Conservation (phyloP, 2,113 vertebrate species). For the Leucosticte australis region DNA sequence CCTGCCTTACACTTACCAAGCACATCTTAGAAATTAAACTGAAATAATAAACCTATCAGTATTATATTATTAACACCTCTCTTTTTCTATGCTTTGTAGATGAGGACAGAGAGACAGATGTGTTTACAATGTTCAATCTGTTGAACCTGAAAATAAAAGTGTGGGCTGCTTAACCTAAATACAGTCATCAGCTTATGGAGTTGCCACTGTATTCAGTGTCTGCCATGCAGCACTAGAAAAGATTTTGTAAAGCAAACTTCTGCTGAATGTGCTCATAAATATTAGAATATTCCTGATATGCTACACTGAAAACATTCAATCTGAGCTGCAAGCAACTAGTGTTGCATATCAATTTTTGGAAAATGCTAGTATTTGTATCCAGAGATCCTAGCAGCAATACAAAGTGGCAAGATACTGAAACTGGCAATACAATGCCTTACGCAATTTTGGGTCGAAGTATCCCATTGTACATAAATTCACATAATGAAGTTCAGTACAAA, state of each 20-base stretch:
- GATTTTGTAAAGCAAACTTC: slow-evolving; percentile 35
- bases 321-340: not conserved
- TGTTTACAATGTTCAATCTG: slow-evolving; percentile 1
- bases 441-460: slow-evolving; percentile 42
- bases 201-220: not conserved
- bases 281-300: slow-evolving; percentile 47
- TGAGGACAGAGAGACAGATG: not conserved
- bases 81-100: not conserved
- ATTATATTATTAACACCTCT: not conserved
- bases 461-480: slow-evolving; percentile 59
- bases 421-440: slow-evolving; percentile 24
- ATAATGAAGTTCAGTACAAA: slow-evolving; percentile 53
- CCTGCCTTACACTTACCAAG: not conserved
- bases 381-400: slow-evolving; percentile 21
- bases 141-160: slow-evolving; percentile 25
- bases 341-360: slow-evolving; percentile 43
- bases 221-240: not conserved
- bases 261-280: slow-evolving; percentile 54
- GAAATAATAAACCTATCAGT: not conserved
- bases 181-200: slow-evolving; percentile 4
- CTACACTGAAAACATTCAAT: slow-evolving; percentile 35
- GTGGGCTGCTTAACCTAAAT: slow-evolving; percentile 36
- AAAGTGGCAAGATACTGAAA: slow-evolving; percentile 43
- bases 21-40: not conserved
- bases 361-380: slow-evolving; percentile 39